Conservation (phyloP, 1,140 invertebrate species). For the Procambarus virginalis region DNA sequence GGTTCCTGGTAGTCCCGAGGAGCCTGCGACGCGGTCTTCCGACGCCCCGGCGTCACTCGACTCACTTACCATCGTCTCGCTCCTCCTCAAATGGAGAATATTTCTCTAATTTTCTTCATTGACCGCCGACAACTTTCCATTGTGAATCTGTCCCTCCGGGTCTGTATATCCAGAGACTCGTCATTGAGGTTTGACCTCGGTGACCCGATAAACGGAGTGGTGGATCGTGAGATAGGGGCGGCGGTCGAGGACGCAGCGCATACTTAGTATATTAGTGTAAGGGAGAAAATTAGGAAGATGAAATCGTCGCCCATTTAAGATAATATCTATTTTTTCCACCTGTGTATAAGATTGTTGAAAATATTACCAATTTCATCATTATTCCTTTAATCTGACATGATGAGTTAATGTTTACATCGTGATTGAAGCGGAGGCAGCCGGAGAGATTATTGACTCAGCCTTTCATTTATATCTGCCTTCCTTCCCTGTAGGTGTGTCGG, state of each 20-base stretch:
- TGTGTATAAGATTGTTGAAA: conserved; percentile 23
- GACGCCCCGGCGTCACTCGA: neutral
- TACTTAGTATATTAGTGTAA: neutral
- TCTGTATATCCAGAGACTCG: too few species aligned
- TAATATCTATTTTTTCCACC: conserved; percentile 37
- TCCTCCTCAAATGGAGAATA: neutral
- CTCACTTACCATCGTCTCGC: neutral
- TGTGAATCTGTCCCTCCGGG: too few species aligned
- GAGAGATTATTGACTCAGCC: neutral
- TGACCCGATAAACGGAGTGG: neutral
- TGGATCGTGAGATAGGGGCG: neutral
- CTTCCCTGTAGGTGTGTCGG: too few species aligned
- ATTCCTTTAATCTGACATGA: neutral
- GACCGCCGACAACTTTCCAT: too few species aligned
- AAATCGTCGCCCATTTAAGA: neutral
- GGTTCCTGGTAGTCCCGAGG: conserved; percentile 21
- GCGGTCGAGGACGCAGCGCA: neutral
- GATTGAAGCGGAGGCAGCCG: neutral
- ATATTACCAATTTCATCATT: neutral
- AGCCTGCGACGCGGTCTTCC: neutral
- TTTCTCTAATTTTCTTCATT: too few species aligned
- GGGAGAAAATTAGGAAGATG: neutral
- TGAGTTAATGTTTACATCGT: neutral
- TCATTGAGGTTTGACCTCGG: too few species aligned
- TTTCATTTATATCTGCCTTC: too few species aligned